phyloP scores from a whole-genome alignment of 2,113 vertebrate genomes.

The Zosterops lateralis region DNA sequence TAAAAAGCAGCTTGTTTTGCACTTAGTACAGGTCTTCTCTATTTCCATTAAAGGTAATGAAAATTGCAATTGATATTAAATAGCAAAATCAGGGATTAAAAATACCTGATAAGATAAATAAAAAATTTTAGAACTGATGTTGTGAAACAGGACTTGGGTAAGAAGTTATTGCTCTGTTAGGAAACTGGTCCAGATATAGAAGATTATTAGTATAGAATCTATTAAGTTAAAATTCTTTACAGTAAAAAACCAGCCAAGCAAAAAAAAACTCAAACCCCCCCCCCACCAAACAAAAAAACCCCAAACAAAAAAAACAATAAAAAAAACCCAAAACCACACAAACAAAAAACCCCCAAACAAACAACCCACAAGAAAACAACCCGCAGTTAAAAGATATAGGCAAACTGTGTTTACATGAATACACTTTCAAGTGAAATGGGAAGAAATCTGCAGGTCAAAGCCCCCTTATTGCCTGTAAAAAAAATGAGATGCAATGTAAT shows the following conservation, averaged over 20 bases:
- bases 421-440: neutral
- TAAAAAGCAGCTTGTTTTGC: neutral
- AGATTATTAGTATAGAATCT: neutral
- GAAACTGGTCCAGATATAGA: neutral
- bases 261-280: no score
- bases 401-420: neutral
- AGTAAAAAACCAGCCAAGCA: accelerated
- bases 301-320: no score
- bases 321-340: no score
- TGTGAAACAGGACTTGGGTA: neutral
- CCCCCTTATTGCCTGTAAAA: neutral
- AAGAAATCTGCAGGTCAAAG: neutral
- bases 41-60: neutral
- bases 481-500: constrained; percentile 16
- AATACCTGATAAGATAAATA: neutral
- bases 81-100: neutral
- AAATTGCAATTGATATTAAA: neutral
- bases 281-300: accelerated
- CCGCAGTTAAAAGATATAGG: neutral
- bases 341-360: accelerated
- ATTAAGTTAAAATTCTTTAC: neutral
- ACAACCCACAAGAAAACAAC: neutral
- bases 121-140: neutral
- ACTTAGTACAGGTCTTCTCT: neutral
- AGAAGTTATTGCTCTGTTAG: neutral